Conservation (phyloP, 2,113 vertebrate species). For the Megaptera novaeangliae region DNA sequence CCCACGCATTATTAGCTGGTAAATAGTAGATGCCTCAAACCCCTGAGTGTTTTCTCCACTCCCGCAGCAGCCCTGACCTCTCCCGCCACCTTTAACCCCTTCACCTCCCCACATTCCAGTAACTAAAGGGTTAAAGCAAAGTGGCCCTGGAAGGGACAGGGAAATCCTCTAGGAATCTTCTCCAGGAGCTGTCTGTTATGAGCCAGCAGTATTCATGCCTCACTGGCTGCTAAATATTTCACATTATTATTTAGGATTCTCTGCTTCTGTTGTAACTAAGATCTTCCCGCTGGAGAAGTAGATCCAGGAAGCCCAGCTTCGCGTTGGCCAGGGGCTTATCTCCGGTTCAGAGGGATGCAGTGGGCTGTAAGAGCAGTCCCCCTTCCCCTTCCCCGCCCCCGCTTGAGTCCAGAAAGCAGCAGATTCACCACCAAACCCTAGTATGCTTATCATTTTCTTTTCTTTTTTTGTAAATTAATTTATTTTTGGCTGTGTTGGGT, state of each 20-base stretch:
- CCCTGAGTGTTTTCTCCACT: neutral
- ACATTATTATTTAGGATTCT: neutral
- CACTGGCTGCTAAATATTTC: neutral
- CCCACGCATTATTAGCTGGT: neutral
- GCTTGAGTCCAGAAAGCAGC: neutral
- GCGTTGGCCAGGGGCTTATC: neutral
- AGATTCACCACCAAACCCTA: neutral
- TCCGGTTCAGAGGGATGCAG: neutral
- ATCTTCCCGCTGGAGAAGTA: neutral
- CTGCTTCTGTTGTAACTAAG: neutral
- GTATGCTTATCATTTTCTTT: neutral
- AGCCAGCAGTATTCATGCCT: neutral
- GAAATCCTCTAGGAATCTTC: neutral
- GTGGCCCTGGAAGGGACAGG: neutral
- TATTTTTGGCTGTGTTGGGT: too few relatives aligned
- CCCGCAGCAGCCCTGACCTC: neutral
- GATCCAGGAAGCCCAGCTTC: neutral
- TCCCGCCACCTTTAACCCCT: neutral
- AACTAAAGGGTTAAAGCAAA: neutral
- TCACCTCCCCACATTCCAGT: neutral
- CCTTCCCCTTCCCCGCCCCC: fast-evolving
- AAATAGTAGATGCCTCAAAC: neutral
- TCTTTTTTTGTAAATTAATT: too few relatives aligned
- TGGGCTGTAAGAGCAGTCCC: neutral
- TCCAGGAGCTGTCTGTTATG: neutral